Conservation (phyloP, 2,113 vertebrate genomes). For the Callaeas wilsoni region DNA sequence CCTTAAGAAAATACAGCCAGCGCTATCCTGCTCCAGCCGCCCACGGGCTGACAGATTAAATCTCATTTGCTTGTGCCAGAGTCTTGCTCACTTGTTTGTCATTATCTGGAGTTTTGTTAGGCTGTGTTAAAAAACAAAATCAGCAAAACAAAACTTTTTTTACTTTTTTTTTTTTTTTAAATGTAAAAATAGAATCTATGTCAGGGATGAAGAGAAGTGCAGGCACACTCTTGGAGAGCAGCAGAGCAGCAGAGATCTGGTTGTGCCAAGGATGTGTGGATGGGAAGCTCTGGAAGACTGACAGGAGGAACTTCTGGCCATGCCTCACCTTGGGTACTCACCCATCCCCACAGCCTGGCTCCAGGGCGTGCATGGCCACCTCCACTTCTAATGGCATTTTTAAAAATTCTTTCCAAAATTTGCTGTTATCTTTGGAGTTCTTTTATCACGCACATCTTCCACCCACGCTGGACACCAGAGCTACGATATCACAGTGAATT, state of each 20-base stretch:
- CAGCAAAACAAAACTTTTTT: not conserved
- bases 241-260: not conserved
- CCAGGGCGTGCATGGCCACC: not conserved
- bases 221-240: not conserved
- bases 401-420: not conserved
- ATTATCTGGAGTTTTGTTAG: slow-evolving; percentile 44
- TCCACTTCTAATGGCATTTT: not conserved
- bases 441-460: not conserved
- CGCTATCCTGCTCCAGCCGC: not conserved
- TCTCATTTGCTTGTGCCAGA: slow-evolving; percentile 34
- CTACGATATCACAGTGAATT: not conserved
- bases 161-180: not conserved
- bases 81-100: slow-evolving; percentile 65
- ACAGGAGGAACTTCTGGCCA: not conserved
- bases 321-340: not conserved
- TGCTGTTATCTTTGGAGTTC: not conserved
- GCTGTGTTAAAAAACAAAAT: not conserved
- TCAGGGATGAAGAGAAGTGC: not conserved
- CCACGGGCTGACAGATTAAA: slow-evolving; percentile 46
- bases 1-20: slow-evolving; percentile 47
- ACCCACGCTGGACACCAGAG: not conserved
- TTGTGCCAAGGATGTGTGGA: not conserved
- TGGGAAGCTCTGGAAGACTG: not conserved
- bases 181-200: not conserved
- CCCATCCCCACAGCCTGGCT: not conserved